Evolutionary conservation across 2,888 invertebrate genomes (phyloP).

Genomic region (Netelia virgata): DNA sequence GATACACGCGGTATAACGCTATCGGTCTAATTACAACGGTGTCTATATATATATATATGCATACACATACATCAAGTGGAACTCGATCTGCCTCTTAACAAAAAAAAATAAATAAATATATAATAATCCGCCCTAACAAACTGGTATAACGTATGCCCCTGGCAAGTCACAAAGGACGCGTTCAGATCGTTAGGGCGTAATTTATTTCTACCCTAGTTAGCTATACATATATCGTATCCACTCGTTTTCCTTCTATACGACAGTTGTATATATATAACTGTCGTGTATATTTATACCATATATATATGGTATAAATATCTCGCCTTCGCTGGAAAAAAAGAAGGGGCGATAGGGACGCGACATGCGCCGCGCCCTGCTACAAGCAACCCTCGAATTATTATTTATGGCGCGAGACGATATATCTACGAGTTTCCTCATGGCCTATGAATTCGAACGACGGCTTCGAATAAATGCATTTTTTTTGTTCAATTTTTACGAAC

Average conservation of each 20-base stretch:
- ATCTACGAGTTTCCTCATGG: slow-evolving; percentile 70
- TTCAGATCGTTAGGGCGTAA: slow-evolving; percentile 72
- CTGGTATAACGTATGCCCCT: slow-evolving; percentile 68
- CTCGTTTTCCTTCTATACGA: slow-evolving; percentile 35
- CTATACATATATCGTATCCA: slow-evolving; percentile 52
- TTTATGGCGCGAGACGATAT: slow-evolving; percentile 75
- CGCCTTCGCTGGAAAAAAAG: slow-evolving; percentile 34
- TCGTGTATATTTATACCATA: no score
- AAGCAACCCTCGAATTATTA: slow-evolving; percentile 76
- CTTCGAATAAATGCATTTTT: slow-evolving; percentile 40
- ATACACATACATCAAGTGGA: neutral
- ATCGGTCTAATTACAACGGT: slow-evolving; percentile 65
- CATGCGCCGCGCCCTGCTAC: slow-evolving; percentile 58
- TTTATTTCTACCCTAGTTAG: slow-evolving; percentile 74
- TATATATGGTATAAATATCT: slow-evolving; percentile 12
- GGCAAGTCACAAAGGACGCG: slow-evolving; percentile 70
- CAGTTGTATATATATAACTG: neutral
- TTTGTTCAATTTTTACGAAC: neutral
- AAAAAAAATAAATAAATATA: slow-evolving; percentile 19
- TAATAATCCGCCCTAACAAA: slow-evolving; percentile 74
- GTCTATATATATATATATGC: slow-evolving; percentile 19
- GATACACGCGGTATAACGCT: slow-evolving; percentile 58
- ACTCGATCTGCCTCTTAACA: slow-evolving; percentile 66
- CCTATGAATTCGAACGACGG: slow-evolving; percentile 56
- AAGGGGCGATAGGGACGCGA: slow-evolving; percentile 33